These are phyloP conservation scores for Oreohelix idahoensis DNA, from an alignment of 1,140 invertebrate species.

Conservation along the genomic window DNA sequence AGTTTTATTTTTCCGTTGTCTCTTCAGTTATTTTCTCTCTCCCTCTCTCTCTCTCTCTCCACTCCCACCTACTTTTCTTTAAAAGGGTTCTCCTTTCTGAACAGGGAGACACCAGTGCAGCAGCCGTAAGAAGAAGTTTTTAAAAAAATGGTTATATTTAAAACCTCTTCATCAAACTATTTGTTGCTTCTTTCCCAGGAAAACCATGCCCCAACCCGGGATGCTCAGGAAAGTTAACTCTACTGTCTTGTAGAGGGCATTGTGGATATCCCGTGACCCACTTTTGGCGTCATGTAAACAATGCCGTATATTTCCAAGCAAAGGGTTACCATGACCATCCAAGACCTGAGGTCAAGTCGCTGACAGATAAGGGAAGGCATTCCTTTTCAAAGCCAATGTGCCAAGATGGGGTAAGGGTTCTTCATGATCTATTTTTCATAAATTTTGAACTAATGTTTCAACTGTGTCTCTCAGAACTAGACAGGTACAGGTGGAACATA, in stretches of 20 bases:
- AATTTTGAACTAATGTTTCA: no score
- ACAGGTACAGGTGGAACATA: no score
- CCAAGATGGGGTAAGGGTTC: conserved; percentile 26
- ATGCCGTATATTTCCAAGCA: conserved; percentile 96
- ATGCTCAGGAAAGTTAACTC: conserved; percentile 89
- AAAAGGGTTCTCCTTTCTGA: no score
- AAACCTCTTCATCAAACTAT: no score
- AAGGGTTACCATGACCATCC: conserved; percentile 97
- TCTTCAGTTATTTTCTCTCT: no score
- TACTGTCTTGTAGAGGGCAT: conserved; percentile 92
- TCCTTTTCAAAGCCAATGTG: conserved; percentile 31
- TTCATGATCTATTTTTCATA: not conserved
- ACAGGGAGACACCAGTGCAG: no score
- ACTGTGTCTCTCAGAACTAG: no score
- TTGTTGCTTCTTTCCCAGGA: conserved; percentile 74
- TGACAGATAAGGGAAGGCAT: conserved; percentile 62
- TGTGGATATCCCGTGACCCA: conserved; percentile 98
- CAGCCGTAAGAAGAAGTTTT: no score
- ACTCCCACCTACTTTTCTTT: no score
- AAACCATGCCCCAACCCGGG: conserved; percentile 91
- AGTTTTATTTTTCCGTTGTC: no score
- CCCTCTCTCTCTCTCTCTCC: no score
- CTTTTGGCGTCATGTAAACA: conserved; percentile 96
- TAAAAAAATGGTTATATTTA: no score
- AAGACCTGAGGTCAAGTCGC: conserved; percentile 88